Percentiles rank a stretch among this genome's conserved stretches.
These are phyloP conservation scores for Gnathonemus longibarbis DNA, from an alignment of 2,113 vertebrate genomes.

Conservation along the genomic window DNA sequence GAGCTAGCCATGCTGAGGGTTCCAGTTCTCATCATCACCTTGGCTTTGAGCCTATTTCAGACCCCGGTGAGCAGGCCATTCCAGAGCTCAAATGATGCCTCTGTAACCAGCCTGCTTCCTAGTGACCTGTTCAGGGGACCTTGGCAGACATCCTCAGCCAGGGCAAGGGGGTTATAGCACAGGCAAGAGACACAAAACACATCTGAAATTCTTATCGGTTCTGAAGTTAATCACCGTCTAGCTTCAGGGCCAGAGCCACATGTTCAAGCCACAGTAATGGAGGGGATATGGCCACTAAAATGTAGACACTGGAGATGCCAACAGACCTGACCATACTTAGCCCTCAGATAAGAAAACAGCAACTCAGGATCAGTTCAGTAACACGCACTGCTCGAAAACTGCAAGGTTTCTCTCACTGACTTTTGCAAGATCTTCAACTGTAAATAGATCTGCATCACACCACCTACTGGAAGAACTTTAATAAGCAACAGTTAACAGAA, in stretches of 20 bases:
- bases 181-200: not conserved
- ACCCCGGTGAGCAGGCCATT: not conserved
- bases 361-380: not conserved
- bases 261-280: not conserved
- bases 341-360: not conserved
- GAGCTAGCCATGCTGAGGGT: not conserved
- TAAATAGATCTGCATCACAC: not conserved
- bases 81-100: not conserved
- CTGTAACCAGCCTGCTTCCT: not conserved
- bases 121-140: not conserved
- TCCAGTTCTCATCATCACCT: not conserved
- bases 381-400: not conserved
- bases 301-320: not conserved
- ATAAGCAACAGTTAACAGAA: not conserved
- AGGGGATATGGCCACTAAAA: not conserved
- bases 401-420: not conserved
- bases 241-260: not conserved
- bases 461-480: not conserved
- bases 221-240: not conserved
- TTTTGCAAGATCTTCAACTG: not conserved
- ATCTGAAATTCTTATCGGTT: not conserved
- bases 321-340: not conserved
- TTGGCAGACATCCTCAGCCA: not conserved
- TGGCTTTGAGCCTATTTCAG: not conserved
- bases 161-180: not conserved